A percentile compares a stretch with the other conserved stretches of the same genome.
These are phyloP conservation scores for Invenusta paracnida DNA, from an alignment of 2,888 invertebrate species.

Conservation along the genomic window DNA sequence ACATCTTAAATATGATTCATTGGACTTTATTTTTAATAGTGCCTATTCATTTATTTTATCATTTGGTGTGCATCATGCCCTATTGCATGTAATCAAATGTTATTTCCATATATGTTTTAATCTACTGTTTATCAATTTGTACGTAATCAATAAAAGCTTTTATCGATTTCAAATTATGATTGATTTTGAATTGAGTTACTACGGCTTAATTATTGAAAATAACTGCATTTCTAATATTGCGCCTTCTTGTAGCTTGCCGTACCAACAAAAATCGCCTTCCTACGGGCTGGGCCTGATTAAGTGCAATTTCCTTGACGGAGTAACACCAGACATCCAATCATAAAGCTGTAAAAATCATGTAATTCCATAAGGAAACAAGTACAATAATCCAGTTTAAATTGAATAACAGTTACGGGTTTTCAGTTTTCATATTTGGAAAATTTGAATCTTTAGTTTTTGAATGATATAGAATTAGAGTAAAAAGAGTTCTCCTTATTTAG, in stretches of 20 bases:
- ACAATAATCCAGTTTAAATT: no score
- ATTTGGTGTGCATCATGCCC: background rate
- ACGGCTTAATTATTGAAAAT: slow-evolving; percentile 12
- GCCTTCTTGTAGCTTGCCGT: background rate
- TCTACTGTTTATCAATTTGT: background rate
- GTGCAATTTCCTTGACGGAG: no score
- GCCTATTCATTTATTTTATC: background rate
- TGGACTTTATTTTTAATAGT: background rate
- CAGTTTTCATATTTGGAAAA: no score
- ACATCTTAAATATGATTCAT: background rate
- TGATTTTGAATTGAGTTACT: slow-evolving; percentile 15
- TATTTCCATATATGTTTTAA: background rate
- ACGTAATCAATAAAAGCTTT: slow-evolving; percentile 2
- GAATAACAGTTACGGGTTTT: no score
- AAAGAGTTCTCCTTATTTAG: no score
- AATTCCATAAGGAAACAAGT: no score
- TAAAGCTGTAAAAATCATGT: no score
- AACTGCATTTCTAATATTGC: background rate
- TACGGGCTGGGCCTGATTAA: background rate
- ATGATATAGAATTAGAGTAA: no score
- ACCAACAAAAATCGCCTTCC: background rate
- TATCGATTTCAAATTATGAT: background rate
- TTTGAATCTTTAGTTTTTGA: no score
- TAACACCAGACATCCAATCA: no score
- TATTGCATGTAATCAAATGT: background rate